Evolutionary conservation across 2,888 invertebrate species (phyloP).

Genomic region (Diarsia mendica): DNA sequence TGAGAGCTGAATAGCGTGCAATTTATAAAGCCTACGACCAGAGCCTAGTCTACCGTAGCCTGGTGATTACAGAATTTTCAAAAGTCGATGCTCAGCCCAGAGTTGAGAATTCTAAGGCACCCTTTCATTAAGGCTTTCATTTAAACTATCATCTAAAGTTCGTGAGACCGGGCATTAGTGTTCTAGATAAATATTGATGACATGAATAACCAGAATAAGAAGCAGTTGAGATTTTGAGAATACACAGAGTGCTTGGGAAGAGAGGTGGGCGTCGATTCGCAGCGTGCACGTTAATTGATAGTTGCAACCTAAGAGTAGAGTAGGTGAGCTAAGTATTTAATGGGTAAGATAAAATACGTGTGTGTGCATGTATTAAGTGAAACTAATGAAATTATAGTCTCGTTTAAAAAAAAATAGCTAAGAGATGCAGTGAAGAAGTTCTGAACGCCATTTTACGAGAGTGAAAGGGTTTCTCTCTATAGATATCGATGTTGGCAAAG

Average conservation of each 20-base stretch:
- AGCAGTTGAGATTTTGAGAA: conserved; percentile 23
- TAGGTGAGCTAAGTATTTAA: background rate
- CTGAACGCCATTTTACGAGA: background rate
- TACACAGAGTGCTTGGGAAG: background rate
- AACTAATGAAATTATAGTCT: background rate
- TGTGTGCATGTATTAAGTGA: background rate
- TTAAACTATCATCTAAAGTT: background rate
- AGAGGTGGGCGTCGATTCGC: conserved; percentile 27
- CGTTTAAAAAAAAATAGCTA: background rate
- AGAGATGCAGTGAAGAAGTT: background rate
- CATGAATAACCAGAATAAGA: conserved; percentile 37
- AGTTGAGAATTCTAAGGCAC: background rate
- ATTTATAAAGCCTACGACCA: background rate
- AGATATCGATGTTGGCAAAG: background rate
- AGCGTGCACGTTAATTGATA: conserved; percentile 6
- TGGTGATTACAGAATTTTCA: background rate
- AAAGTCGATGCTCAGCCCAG: background rate
- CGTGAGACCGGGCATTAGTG: background rate
- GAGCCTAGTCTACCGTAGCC: background rate
- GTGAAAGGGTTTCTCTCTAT: too few relatives aligned
- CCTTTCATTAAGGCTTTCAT: background rate
- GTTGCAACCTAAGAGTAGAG: background rate
- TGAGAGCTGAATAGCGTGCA: background rate
- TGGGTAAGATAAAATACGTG: background rate
- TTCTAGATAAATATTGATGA: background rate